Conservation (phyloP, 2,888 invertebrate genomes). For the Apomyelois bistriatella region DNA sequence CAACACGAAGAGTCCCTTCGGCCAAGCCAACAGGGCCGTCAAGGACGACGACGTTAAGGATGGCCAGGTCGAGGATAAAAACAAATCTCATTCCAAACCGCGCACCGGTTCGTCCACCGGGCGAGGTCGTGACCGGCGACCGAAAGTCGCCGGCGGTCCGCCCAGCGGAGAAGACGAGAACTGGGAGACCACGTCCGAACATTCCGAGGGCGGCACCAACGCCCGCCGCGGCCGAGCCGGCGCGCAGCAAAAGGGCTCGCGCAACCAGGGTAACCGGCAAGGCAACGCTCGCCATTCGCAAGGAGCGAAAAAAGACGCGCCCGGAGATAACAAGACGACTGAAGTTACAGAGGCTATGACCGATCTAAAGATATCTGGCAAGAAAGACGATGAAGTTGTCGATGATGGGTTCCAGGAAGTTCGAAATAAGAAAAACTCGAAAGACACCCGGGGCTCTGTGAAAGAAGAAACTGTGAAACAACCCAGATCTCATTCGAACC, state of each 20-base stretch:
- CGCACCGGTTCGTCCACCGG: slow-evolving; percentile 83
- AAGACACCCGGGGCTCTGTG: slow-evolving; percentile 70
- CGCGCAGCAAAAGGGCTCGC: slow-evolving; percentile 50
- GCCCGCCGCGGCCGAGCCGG: slow-evolving; percentile 49
- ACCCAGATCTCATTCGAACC: slow-evolving; percentile 70
- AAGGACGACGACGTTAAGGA: slow-evolving; percentile 65
- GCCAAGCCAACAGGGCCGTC: slow-evolving; percentile 67
- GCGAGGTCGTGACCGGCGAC: slow-evolving; percentile 68
- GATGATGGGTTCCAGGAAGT: slow-evolving; percentile 92
- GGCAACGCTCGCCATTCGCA: slow-evolving; percentile 51
- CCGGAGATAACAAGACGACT: slow-evolving; percentile 52
- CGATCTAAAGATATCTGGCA: slow-evolving; percentile 58
- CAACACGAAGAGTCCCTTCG: slow-evolving; percentile 88
- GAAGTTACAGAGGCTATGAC: slow-evolving; percentile 66
- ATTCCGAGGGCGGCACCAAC: slow-evolving; percentile 81
- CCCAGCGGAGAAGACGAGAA: slow-evolving; percentile 81
- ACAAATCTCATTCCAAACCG: slow-evolving; percentile 83
- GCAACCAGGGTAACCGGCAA: slow-evolving; percentile 58
- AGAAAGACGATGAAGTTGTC: slow-evolving; percentile 75
- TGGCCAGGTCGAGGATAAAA: slow-evolving; percentile 80
- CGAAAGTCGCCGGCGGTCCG: slow-evolving; percentile 55
- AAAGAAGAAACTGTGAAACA: slow-evolving; percentile 64
- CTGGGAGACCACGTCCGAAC: slow-evolving; percentile 92
- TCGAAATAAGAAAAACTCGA: slow-evolving; percentile 87
- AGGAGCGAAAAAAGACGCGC: slow-evolving; percentile 50